Conservation (phyloP, 2,113 vertebrate genomes). For the Anoplopoma fimbria region DNA sequence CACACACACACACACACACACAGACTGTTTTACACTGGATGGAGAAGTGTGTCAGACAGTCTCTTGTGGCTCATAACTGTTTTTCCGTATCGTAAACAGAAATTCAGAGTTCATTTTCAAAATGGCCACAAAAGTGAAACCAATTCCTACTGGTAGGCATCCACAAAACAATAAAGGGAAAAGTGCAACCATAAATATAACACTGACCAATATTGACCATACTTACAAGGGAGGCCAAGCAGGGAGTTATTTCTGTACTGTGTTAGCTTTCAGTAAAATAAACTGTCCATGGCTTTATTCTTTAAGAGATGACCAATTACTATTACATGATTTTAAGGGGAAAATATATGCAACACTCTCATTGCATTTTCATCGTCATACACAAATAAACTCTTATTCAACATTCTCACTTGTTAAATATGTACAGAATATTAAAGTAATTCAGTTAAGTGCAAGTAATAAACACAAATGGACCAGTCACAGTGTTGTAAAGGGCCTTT, state of each 20-base stretch:
- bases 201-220: not conserved
- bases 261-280: not conserved
- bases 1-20: not conserved
- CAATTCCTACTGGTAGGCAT: conserved; percentile 19
- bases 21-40: not conserved
- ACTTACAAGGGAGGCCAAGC: conserved; percentile 9
- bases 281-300: not conserved
- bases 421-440: not conserved
- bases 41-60: conserved; percentile 49
- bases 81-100: conserved; percentile 22
- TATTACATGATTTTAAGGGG: not conserved
- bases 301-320: not conserved
- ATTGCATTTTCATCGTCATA: no score
- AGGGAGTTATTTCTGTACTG: not conserved
- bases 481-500: conserved; percentile 5
- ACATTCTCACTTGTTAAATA: not conserved
- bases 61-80: conserved; percentile 36
- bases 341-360: not conserved
- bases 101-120: conserved; percentile 40
- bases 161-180: not conserved
- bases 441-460: not conserved
- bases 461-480: not conserved
- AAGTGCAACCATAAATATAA: conserved; percentile 17
- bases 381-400: not conserved
- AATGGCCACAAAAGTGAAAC: conserved; percentile 24